Conservation (phyloP, 1,140 invertebrate genomes). For the Dendrolimus kikuchii region DNA sequence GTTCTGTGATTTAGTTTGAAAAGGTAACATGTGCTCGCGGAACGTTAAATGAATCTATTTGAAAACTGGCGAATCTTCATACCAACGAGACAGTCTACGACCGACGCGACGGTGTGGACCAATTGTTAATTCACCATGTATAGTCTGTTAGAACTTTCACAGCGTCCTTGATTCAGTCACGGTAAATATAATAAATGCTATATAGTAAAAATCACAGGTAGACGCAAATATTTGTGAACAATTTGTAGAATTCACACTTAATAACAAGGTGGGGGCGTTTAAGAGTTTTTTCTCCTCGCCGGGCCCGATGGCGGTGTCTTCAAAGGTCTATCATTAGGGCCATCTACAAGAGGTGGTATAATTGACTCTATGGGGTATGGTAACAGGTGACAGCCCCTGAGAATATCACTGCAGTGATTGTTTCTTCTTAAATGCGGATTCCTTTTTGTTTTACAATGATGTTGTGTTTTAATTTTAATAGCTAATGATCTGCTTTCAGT, state of each 20-base stretch:
- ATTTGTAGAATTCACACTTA: constrained; percentile 71
- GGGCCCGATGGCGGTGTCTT: constrained; percentile 29
- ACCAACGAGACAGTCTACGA: too few relatives aligned
- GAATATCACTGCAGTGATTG: background rate
- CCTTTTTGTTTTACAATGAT: too few relatives aligned
- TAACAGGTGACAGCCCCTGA: constrained; percentile 25
- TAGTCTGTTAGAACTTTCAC: constrained; percentile 47
- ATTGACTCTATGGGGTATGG: constrained; percentile 45
- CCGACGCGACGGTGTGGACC: background rate
- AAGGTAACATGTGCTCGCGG: too few relatives aligned
- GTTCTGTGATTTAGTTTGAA: too few relatives aligned
- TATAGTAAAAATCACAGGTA: constrained; percentile 59
- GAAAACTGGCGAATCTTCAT: too few relatives aligned
- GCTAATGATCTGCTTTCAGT: too few relatives aligned
- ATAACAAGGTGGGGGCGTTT: constrained; percentile 51
- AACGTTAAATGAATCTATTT: too few relatives aligned
- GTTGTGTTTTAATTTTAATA: too few relatives aligned
- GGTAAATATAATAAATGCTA: constrained; percentile 50
- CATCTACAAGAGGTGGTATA: constrained; percentile 36
- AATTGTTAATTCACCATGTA: constrained; percentile 36
- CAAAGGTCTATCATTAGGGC: constrained; percentile 58
- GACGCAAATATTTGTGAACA: constrained; percentile 71
- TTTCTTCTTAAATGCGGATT: too few relatives aligned
- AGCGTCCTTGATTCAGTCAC: constrained; percentile 50
- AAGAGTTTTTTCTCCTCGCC: constrained; percentile 29